Base-by-base conservation (phyloP, 2,797 vertebrate genomes). In the Scleropages formosus region DNA sequence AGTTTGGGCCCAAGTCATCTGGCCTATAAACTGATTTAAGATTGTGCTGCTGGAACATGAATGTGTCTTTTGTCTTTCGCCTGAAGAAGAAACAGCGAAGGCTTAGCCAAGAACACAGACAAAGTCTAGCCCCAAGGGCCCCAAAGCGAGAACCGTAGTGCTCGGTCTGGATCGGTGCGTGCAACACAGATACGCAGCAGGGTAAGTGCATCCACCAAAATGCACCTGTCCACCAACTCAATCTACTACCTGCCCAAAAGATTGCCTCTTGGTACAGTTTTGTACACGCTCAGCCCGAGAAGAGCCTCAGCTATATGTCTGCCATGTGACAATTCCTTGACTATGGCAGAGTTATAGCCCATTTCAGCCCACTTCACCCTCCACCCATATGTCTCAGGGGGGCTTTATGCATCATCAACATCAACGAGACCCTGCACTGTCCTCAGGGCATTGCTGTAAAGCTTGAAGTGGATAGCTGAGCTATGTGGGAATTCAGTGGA, bases 331-430 rank as follows among this genome's bases (percentile, higher is more conserved):
- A 74, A 64, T 59, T 75, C 68, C 84, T 65, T 66, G 18, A 58
- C 81, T 83, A 85, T 85, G 68, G 51, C 11, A 64, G 58, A 26
- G 73, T 66, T 75, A 70, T 75, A 56, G 56, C 49, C 27, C 67
- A 85, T 84, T 82, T 79, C 80, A 78, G 85, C 85, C 85, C 81
- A 88, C 89, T 90, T 86, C 84, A 6, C 31, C 31, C 31, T 39
- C 31, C 2, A 6, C 31, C 31, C 6, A 2, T 31, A 39, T 2
- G 31, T 39, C 31, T 39, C 31, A 2, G 31, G 15, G 75, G 6
- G 47, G 53, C 51, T 39, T n/a, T 15, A 69, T 76, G 20, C 74
- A 75, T 68, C 26, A 49, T 51, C 66, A 12, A 78, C 62, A 73
- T 13, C 49, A 63, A 15, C 47, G 63, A 44, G 16, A 73, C 15